Conservation (phyloP, 2,113 vertebrate species). For the Lophotis ruficrista region DNA sequence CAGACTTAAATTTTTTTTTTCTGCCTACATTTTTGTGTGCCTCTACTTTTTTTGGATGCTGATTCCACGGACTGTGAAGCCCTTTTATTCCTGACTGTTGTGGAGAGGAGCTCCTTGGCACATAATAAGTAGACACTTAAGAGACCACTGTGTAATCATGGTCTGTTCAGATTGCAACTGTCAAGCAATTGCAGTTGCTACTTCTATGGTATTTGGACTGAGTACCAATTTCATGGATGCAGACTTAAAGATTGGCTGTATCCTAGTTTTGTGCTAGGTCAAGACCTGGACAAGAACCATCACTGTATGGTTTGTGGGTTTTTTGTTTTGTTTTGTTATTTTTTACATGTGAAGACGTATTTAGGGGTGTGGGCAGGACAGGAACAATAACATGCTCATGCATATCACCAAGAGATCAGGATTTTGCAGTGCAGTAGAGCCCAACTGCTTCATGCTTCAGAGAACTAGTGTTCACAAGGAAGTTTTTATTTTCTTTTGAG, state of each 20-base stretch:
- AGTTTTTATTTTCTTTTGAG: background rate
- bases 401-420: background rate
- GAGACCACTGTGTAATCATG: background rate
- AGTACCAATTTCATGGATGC: background rate
- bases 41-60: background rate
- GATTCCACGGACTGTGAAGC: background rate
- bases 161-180: background rate
- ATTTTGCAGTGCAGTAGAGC: background rate
- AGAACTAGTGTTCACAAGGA: background rate
- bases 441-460: background rate
- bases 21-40: background rate
- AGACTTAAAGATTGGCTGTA: background rate
- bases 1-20: background rate
- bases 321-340: too few relatives aligned
- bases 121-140: background rate
- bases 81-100: background rate
- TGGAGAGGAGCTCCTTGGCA: background rate
- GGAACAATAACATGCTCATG: background rate
- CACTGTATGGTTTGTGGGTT: background rate
- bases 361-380: background rate
- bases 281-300: background rate
- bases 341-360: background rate
- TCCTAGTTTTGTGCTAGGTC: background rate
- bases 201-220: rapidly evolving
- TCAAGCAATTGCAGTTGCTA: background rate